Evolutionary conservation across 2,888 invertebrate species (phyloP).

Genomic region (Cynaeus angustus): DNA sequence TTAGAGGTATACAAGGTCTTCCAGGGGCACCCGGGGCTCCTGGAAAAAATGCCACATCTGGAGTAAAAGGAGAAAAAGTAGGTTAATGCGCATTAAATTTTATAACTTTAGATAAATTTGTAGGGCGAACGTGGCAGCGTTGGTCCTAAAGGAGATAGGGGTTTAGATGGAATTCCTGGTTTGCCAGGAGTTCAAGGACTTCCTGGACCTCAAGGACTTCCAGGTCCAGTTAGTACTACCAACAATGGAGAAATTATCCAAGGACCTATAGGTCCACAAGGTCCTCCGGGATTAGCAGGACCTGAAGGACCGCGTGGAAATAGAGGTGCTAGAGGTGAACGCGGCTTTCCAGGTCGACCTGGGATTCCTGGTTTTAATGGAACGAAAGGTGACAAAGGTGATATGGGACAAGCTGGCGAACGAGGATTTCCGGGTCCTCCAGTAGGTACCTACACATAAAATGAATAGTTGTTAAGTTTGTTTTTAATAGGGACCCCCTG

Average conservation of each 20-base stretch:
- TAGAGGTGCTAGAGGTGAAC: slow-evolving; percentile 62
- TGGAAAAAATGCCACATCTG: slow-evolving; percentile 70
- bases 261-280: slow-evolving; percentile 69
- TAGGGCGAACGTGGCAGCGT: slow-evolving; percentile 68
- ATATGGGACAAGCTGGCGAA: slow-evolving; percentile 57
- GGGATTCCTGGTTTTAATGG: slow-evolving; percentile 67
- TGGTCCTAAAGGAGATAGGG: slow-evolving; percentile 70
- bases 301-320: slow-evolving; percentile 52
- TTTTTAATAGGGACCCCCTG: slow-evolving; percentile 52
- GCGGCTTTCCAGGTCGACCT: slow-evolving; percentile 67
- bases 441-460: slow-evolving; percentile 54
- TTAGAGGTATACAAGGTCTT: slow-evolving; percentile 69
- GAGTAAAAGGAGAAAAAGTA: slow-evolving; percentile 67
- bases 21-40: slow-evolving; percentile 71
- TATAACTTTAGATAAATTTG: neutral
- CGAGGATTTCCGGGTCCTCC: slow-evolving; percentile 62
- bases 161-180: slow-evolving; percentile 61
- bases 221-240: slow-evolving; percentile 54
- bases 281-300: slow-evolving; percentile 61
- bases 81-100: neutral
- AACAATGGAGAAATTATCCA: slow-evolving; percentile 49
- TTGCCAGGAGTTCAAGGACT: slow-evolving; percentile 58
- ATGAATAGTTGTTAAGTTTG: neutral
- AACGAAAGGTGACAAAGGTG: slow-evolving; percentile 68
- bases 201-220: slow-evolving; percentile 55